phyloP scores from a whole-genome alignment of 1,140 invertebrate species.

The Sarcophaga bullata region DNA sequence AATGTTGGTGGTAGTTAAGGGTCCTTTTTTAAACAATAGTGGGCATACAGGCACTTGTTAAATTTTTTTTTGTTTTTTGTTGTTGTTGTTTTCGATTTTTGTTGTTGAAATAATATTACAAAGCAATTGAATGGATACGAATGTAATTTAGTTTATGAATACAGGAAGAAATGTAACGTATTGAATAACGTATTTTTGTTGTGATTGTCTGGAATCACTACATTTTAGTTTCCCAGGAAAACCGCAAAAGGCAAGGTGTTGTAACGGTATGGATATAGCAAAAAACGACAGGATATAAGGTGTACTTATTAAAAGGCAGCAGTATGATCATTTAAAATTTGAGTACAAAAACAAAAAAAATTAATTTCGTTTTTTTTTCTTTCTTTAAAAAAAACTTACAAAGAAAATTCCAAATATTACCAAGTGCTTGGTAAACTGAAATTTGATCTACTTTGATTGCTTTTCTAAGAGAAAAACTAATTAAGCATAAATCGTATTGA shows the following conservation, averaged over 20 bases:
- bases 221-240: constrained; percentile 29
- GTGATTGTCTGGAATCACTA: background rate
- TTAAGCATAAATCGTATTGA: constrained; percentile 37
- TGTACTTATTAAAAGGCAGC: background rate
- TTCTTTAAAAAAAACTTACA: background rate
- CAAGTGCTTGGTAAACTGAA: background rate
- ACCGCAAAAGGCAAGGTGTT: constrained; percentile 32
- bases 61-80: too few relatives aligned
- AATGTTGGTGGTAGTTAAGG: constrained; percentile 14
- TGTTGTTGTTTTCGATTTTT: too few relatives aligned
- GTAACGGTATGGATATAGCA: background rate
- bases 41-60: constrained; percentile 5
- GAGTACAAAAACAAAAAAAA: background rate
- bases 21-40: background rate
- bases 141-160: background rate
- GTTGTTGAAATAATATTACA: background rate
- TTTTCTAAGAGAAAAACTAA: constrained; percentile 29
- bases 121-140: background rate
- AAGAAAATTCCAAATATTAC: background rate
- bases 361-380: background rate
- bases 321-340: background rate
- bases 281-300: constrained; percentile 30
- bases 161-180: background rate
- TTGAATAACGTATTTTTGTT: constrained; percentile 1
- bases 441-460: background rate